Base-by-base conservation (phyloP, 2,888 invertebrate genomes). In the Mythimna ferrago region DNA sequence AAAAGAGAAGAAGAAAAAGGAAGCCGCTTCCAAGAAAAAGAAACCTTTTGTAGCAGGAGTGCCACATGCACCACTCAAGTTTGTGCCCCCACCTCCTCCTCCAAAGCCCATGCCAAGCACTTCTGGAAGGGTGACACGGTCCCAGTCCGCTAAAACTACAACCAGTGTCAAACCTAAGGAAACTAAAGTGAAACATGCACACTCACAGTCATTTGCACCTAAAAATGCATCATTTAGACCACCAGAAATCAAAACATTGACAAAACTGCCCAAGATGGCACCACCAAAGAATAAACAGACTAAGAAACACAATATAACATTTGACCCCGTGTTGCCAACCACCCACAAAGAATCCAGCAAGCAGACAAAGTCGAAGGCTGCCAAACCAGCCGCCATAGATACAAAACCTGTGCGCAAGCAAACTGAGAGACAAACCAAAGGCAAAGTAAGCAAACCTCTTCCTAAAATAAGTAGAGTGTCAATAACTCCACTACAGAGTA, bases 191-290 rank as follows among this genome's bases (percentile, higher is more conserved):
- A 16, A 57, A 2, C 78, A 80, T 44, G 32, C 66, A 32, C 60
- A 68, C n/a, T 41, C 74, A 60, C 80, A 89, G 53, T 96, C 96
- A 0, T 97, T 97, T 92, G 97, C 97, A 14, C 97, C 97, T 0
- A 88, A 88, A 70, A 94, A 96, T 92, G 95, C 97, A 21, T 81
- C 89, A 16, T 97, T 97, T 85, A 94, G 92, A 83, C 93, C 96
- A 6, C 97, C 97, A 1, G 74, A 88, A 70, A 58, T 86, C 7
- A 86, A 87, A 79, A 89, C 89, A 14, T 58, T 90, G 10, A 80
- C 75, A 0, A 92, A 89, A 73, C 84, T 90, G 71, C 92, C 92
- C 6, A 88, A 72, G 32, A 71, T 94, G 54, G 87, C 78, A 3
- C 84, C 89, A 41, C 76, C 82, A 53, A 86, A 76, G 51, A 88